These are phyloP conservation scores for Glaucomys volans DNA, from an alignment of 2,113 vertebrate genomes.

Conservation along the genomic window DNA sequence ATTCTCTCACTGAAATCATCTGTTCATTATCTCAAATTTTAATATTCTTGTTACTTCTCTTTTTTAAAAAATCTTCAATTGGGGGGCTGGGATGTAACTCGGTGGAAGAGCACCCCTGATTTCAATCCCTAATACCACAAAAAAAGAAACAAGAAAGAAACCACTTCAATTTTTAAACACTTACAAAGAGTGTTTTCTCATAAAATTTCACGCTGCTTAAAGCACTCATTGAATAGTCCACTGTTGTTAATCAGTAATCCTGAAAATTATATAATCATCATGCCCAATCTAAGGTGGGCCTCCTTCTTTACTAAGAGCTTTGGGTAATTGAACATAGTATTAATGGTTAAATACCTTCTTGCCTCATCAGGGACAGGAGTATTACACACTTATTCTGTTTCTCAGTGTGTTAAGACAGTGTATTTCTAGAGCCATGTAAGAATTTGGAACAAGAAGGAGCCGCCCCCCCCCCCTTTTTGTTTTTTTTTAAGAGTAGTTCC, in stretches of 20 bases:
- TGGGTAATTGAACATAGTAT: background rate
- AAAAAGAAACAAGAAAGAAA: background rate
- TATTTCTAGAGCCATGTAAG: background rate
- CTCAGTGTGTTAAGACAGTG: background rate
- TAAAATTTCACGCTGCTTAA: slow-evolving; percentile 46
- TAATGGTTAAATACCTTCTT: background rate
- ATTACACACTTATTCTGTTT: background rate
- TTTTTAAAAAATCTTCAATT: background rate
- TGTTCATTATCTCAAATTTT: background rate
- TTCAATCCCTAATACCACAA: too few species aligned
- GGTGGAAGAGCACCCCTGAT: too few species aligned
- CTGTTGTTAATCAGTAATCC: background rate
- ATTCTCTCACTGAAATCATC: background rate
- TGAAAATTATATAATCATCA: background rate
- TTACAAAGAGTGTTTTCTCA: slow-evolving; percentile 3
- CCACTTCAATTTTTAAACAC: background rate
- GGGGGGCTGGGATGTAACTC: too few species aligned
- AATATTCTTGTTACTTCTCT: background rate
- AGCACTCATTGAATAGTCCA: background rate
- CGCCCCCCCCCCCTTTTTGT: too few species aligned
- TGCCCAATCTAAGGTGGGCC: background rate
- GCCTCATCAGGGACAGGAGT: background rate
- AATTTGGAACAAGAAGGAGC: slow-evolving; percentile 26
- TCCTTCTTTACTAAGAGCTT: background rate
- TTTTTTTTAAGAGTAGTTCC: background rate